Evolutionary conservation across 1,140 invertebrate species (phyloP).

Genomic region (Pseudomyrmex pallidus): DNA sequence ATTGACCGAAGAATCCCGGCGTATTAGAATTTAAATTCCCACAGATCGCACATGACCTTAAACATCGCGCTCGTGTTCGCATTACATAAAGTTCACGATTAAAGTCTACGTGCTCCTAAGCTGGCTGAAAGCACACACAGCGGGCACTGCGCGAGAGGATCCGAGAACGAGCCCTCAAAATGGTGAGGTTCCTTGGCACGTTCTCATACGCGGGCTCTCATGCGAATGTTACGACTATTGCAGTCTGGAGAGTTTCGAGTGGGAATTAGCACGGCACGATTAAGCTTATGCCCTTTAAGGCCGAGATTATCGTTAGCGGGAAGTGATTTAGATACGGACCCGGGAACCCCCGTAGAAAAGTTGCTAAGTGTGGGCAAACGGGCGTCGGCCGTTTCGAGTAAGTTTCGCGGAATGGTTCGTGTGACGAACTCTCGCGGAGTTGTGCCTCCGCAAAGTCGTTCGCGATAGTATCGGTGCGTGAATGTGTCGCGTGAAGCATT

Average conservation of each 20-base stretch:
- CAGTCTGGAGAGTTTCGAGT: constrained; percentile 73
- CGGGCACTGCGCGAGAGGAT: not conserved
- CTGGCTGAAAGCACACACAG: not conserved
- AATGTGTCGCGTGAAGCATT: constrained; percentile 44
- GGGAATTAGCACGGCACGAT: constrained; percentile 71
- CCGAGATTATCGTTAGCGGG: constrained; percentile 72
- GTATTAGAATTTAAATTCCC: constrained; percentile 14
- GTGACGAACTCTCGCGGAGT: constrained; percentile 40
- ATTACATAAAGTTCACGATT: constrained; percentile 66
- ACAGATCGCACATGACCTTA: constrained; percentile 64
- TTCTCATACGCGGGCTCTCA: constrained; percentile 70
- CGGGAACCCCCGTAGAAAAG: constrained; percentile 45
- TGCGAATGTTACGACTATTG: constrained; percentile 74
- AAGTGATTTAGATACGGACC: constrained; percentile 71
- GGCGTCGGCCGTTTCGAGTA: constrained; percentile 4
- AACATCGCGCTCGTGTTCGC: constrained; percentile 60
- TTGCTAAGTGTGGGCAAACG: constrained; percentile 46
- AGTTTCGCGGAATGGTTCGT: constrained; percentile 48
- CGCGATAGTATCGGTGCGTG: constrained; percentile 49
- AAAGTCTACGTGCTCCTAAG: constrained; percentile 67
- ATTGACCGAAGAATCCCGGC: constrained; percentile 23
- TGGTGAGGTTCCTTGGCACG: constrained; percentile 70
- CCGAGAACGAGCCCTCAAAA: constrained; percentile 32
- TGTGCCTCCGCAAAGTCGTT: constrained; percentile 20
- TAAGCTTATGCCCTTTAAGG: constrained; percentile 69